A percentile compares a stretch with the other conserved stretches of the same genome.
These are phyloP conservation scores for Tachysurus vachellii DNA, from an alignment of 2,113 vertebrate genomes.

Conservation along the genomic window DNA sequence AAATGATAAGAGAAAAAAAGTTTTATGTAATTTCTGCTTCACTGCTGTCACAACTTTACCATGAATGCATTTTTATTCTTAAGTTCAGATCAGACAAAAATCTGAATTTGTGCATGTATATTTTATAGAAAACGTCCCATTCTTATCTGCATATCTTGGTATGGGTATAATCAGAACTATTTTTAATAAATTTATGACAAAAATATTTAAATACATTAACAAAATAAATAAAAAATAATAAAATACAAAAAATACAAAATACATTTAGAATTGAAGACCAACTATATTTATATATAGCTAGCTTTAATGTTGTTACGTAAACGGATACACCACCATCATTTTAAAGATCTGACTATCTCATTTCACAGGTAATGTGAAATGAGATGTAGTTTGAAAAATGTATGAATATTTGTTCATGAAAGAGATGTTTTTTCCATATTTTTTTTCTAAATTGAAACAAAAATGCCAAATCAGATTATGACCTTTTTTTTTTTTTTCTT, in stretches of 20 bases:
- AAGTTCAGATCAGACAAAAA: constrained; percentile 53
- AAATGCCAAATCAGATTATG: not conserved
- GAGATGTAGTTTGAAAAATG: not conserved
- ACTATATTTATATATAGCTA: not conserved
- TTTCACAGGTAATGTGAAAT: not conserved
- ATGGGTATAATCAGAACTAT: not conserved
- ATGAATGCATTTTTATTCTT: not conserved
- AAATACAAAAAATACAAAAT: not conserved
- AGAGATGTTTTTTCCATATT: not conserved
- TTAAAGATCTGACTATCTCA: not conserved
- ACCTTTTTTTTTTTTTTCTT: not conserved
- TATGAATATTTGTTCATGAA: not conserved
- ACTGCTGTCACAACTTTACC: constrained; percentile 37
- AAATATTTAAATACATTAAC: not conserved
- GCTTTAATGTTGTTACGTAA: constrained; percentile 25
- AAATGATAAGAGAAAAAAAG: constrained; percentile 56
- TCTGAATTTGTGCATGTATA: constrained; percentile 50
- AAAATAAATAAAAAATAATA: not conserved
- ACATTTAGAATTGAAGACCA: not conserved
- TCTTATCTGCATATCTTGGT: not conserved
- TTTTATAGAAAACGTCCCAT: constrained; percentile 32
- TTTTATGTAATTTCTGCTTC: constrained; percentile 52
- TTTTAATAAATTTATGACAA: not conserved
- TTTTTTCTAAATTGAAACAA: not conserved
- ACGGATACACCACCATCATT: constrained; percentile 23